phyloP scores from a whole-genome alignment of 2,797 vertebrate genomes.

The Falco biarmicus region DNA sequence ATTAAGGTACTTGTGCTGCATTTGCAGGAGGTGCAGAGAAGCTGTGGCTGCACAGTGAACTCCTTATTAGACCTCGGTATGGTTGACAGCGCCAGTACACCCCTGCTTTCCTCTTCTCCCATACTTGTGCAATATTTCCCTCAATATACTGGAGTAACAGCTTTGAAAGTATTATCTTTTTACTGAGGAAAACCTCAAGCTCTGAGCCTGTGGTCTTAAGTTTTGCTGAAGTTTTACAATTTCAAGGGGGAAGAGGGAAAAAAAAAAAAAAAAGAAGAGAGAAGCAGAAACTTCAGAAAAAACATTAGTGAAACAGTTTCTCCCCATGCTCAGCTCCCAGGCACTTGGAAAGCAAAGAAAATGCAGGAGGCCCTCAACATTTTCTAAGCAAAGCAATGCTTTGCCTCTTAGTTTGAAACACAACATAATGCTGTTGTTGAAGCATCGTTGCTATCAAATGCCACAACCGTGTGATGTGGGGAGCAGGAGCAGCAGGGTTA shows the following conservation, averaged over 20 bases:
- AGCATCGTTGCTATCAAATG: neutral
- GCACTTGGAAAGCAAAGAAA: neutral
- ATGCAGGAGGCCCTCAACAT: accelerated
- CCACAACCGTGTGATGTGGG: accelerated
- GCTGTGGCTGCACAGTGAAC: neutral
- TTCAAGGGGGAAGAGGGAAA: neutral
- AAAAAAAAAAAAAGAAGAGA: neutral
- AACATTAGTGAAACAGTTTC: neutral
- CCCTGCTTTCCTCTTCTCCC: neutral
- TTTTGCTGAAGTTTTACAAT: neutral
- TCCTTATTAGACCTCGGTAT: neutral
- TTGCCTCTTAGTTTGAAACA: neutral
- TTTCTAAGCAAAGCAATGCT: neutral
- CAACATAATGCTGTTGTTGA: neutral
- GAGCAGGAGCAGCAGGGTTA: neutral
- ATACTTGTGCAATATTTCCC: neutral
- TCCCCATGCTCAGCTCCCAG: accelerated
- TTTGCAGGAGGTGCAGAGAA: neutral
- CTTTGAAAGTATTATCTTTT: neutral
- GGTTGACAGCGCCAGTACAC: too few relatives aligned
- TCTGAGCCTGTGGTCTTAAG: neutral
- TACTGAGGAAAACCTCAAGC: neutral
- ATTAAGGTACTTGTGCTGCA: neutral
- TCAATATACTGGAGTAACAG: neutral
- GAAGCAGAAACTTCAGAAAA: neutral